Base-by-base conservation (phyloP, 2,797 vertebrate genomes). In the Astyanax mexicanus region DNA sequence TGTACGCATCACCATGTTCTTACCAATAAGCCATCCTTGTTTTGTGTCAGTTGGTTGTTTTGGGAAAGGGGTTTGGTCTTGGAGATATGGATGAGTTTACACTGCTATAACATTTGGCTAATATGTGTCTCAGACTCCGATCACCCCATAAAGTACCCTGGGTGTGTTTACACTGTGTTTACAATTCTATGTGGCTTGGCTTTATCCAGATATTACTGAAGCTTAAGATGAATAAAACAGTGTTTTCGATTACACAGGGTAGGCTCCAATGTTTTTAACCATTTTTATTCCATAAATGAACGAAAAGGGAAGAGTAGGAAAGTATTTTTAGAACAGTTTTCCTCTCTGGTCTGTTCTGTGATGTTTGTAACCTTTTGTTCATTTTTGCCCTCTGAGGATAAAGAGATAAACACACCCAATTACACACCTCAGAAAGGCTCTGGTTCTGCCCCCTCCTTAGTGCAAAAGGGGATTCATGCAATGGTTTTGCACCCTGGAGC, bases 391-490 rank as follows among this genome's bases (percentile, higher is more conserved):
- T 73, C 54, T 1, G 11, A 12, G 66, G 58, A 60, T 57, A 82
- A 42, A 70, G 45, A 42, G 76, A 81, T 74, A 77, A 69, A 83
- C 67, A 84, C 76, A 72, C 72, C 72, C 69, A 77, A 68, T 72
- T 52, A 47, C 29, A 69, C 23, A 57, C 38, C 47, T 77, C 62
- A 61, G 7, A 32, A 27, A 60, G 64, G 69, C 35, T 76, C 54
- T 64, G 21, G 72, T 35, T 70, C 25, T n/a, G 47, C 35, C 60
- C 51, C 42, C 61, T 79, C 49, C 65, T 60, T 54, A 42, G 40
- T 80, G 76, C 81, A 80, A 79, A n/a, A 66, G 47, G 77, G 81
- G 77, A 83, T 87, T 88, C 75, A 66, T 88, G 81, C 86, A 86
- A 89, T 83, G 81, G 60, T 47, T 81, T 73, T 84, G 45, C 87